phyloP scores from a whole-genome alignment of 2,797 vertebrate genomes.

The Pangasius sanitwongsei region DNA sequence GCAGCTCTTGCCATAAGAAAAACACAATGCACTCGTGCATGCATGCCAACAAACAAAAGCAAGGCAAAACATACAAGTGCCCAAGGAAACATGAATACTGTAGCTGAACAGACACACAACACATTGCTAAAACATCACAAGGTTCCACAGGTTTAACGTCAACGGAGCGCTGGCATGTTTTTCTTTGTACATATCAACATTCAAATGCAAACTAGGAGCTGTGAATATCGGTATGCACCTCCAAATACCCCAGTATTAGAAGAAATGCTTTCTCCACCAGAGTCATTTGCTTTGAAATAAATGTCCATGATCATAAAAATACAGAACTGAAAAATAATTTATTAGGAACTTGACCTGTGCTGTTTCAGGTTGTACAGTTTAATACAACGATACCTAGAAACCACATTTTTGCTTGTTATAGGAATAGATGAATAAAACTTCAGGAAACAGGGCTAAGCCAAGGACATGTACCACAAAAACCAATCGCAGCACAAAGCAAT shows the following conservation, averaged over 20 bases:
- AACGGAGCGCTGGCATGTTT: slow-evolving; percentile 29
- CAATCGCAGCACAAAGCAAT: slow-evolving; percentile 8
- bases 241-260: slow-evolving; percentile 49
- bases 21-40: slow-evolving; percentile 42
- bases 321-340: not conserved
- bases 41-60: slow-evolving; percentile 2
- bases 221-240: not conserved
- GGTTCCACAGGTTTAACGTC: slow-evolving; percentile 26
- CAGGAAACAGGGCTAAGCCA: not conserved
- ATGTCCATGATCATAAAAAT: not conserved
- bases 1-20: slow-evolving; percentile 74
- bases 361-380: not conserved
- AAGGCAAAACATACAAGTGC: slow-evolving; percentile 52
- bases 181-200: slow-evolving; percentile 28
- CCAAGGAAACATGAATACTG: slow-evolving; percentile 39
- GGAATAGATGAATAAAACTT: not conserved
- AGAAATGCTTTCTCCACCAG: not conserved
- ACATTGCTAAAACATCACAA: slow-evolving; percentile 44
- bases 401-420: not conserved
- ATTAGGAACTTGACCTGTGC: not conserved
- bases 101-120: not conserved
- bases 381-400: not conserved
- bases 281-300: not conserved
- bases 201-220: slow-evolving; percentile 20
- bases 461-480: not conserved